Conservation (phyloP, 1,140 invertebrate species). For the Saccostrea glomerata region DNA sequence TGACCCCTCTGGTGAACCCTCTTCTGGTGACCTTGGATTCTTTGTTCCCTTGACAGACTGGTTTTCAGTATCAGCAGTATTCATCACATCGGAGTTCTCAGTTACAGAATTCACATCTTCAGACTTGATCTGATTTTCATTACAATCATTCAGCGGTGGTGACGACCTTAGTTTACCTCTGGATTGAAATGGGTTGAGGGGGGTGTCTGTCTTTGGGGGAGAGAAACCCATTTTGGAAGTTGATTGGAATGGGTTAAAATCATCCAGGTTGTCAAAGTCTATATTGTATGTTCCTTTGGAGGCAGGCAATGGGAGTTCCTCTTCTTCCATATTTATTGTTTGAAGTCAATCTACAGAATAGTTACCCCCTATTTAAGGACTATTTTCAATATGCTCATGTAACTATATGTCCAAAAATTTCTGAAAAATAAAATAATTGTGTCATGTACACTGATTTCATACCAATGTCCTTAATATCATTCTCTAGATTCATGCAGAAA, state of each 20-base stretch:
- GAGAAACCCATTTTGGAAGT: constrained; percentile 46
- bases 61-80: background rate
- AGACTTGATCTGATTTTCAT: constrained; percentile 42
- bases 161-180: constrained; percentile 50
- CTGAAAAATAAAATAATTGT: background rate
- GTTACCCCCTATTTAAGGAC: background rate
- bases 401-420: background rate
- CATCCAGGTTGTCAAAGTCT: constrained; percentile 57
- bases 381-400: background rate
- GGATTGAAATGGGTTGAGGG: constrained; percentile 52
- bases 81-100: background rate
- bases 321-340: background rate
- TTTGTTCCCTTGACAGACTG: constrained; percentile 39
- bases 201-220: constrained; percentile 47
- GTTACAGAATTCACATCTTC: constrained; percentile 17
- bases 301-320: constrained; percentile 41
- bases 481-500: too few species aligned
- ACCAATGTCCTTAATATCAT: too few species aligned
- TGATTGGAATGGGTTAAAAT: constrained; percentile 56
- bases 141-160: constrained; percentile 46
- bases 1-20: background rate
- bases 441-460: background rate
- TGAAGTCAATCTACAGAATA: background rate
- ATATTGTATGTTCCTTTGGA: constrained; percentile 55
- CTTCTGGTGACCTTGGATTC: constrained; percentile 42